Evolutionary conservation across 2,113 vertebrate genomes (phyloP), one percentile per base, ranked within the genome.

Genomic region (Dasyprocta punctata): DNA sequence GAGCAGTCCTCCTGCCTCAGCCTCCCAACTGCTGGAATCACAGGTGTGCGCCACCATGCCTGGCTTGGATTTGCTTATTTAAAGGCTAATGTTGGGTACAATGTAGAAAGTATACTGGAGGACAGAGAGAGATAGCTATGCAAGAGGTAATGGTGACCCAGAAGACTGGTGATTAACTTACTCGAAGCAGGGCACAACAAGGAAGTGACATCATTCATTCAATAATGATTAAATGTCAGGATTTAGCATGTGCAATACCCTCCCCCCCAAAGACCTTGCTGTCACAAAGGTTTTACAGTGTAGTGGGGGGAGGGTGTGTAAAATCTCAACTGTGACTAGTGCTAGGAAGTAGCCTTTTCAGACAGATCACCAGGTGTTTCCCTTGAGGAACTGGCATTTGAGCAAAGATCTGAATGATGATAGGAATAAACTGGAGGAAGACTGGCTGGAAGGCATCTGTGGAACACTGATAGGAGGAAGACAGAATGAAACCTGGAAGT

Each of bases 361-460:
- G 69, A 88, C 82, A 77, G n/a, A 36, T 86, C 44, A 84, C 75
- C 77, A 52, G 85, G 65, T 82, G 38, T 67, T 86, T 89, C 78
- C 86, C 56, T 92, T 86, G 92, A 94, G 92, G 73, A 96, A 95
- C 20, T 69, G 28, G 28, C 80, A 82, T 84, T 61, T 78, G 80
- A 86, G 38, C 84, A 73, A 54, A 82, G 61, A 69, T 47, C 89
- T 69, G 44, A 92, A 89, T 84, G 69, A 41, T 19, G 22, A 94
- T 82, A 56, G 90, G 89, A 92, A 86, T 67, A 65, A 90, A 47
- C 33, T n/a, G 86, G 86, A 56, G 44, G 71, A 73, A 94, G 75
- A 58, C n/a, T 33, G 30, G 9, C 61, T 41, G 17, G 83, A 65
- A 58, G 92, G 24, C 54, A 67, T 36, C 90, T 6, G 61, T 41